A percentile compares a stretch with the other conserved stretches of the same genome.
Evolutionary conservation across 2,797 vertebrate genomes (phyloP).

Genomic region (Enteromius mattozi): DNA sequence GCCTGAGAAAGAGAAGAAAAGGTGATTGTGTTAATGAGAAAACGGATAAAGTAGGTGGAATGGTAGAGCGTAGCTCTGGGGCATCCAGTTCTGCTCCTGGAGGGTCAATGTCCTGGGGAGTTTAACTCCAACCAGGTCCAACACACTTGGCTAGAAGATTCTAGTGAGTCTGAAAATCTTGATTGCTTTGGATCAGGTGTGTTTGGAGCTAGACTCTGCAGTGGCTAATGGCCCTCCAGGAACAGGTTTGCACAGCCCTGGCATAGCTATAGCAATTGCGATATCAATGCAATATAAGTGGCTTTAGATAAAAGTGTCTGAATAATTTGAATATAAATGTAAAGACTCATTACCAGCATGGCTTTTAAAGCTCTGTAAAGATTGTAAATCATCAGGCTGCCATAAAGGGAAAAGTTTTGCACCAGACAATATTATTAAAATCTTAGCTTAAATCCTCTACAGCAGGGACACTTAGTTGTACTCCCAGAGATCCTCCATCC

Average conservation of each 20-base stretch:
- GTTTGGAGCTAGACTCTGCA: not conserved
- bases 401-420: not conserved
- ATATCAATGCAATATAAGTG: not conserved
- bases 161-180: not conserved
- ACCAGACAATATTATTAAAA: constrained; percentile 18
- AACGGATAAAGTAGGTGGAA: not conserved
- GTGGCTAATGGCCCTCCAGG: not conserved
- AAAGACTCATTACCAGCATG: not conserved
- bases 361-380: constrained; percentile 5
- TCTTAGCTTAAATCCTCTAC: constrained; percentile 20
- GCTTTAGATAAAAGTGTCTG: not conserved
- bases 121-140: not conserved
- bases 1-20: constrained; percentile 73
- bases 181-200: not conserved
- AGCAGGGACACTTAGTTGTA: constrained; percentile 11
- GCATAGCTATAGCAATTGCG: not conserved
- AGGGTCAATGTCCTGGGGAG: not conserved
- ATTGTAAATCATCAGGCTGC: constrained; percentile 4
- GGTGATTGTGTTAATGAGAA: not conserved
- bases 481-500: not conserved
- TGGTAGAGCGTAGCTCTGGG: not conserved
- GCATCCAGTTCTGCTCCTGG: not conserved
- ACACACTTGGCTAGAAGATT: not conserved
- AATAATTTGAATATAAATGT: constrained; percentile 10
- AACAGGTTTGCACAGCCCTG: not conserved